Evolutionary conservation across 2,888 invertebrate species (phyloP).

Genomic region (Orchesella flavescens): DNA sequence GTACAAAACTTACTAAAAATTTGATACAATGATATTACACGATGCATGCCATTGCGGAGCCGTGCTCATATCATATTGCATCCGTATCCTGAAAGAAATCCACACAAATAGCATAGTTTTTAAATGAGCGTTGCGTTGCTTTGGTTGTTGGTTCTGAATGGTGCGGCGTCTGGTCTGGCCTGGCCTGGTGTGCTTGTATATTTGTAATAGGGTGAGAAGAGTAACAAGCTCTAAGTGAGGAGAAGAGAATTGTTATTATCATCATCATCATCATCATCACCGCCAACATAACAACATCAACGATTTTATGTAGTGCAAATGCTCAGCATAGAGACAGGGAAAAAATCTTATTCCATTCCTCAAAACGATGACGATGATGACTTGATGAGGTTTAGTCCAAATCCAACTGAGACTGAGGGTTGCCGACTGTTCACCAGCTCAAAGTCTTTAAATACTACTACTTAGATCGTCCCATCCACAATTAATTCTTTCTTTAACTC

Average conservation of each 20-base stretch:
- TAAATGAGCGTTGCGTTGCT: too few relatives aligned
- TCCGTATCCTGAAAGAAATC: not conserved
- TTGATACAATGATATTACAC: too few relatives aligned
- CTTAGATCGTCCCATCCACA: not conserved
- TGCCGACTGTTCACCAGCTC: conserved; percentile 12
- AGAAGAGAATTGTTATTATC: conserved; percentile 29
- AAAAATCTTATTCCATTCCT: not conserved
- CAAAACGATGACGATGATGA: too few relatives aligned
- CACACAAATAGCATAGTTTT: too few relatives aligned
- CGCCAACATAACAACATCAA: too few relatives aligned
- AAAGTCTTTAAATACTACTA: conserved; percentile 13
- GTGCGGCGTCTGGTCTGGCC: not conserved
- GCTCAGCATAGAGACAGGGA: not conserved
- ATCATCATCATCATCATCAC: too few relatives aligned
- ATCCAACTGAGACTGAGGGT: not conserved
- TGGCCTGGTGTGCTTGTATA: too few relatives aligned
- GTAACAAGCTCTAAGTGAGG: conserved; percentile 40
- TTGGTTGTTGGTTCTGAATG: too few relatives aligned
- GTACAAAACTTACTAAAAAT: too few relatives aligned
- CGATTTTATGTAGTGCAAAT: conserved; percentile 21
- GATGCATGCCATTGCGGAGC: too few relatives aligned
- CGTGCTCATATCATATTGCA: not conserved
- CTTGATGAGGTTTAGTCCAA: not conserved
- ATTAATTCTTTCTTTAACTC: conserved; percentile 33
- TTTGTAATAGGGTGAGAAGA: not conserved